Base-by-base conservation (phyloP, 2,113 vertebrate genomes). In the Chiloscyllium plagiosum region DNA sequence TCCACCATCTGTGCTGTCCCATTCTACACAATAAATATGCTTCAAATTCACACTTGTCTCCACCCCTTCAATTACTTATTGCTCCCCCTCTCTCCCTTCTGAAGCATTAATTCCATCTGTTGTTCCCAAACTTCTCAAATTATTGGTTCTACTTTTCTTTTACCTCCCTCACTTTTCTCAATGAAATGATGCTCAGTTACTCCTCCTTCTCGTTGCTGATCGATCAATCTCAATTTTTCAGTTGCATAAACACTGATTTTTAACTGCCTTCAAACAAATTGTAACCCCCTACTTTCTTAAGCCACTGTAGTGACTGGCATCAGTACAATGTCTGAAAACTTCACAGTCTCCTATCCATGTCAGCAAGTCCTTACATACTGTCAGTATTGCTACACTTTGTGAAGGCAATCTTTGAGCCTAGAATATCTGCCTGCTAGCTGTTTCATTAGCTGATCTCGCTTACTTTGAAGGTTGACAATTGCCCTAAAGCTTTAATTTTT, bases 321-420 rank as follows among this genome's bases (percentile, higher is more conserved):
- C 85, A 87, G 7, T 89, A 10, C 22, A 89, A 22, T 13, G 24
- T 89, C 26, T 89, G 50, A 29, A 47, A 1, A 52, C 13, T 90
- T 98, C 98, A 96, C 98, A 98, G 83, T 98, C 98, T 12, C 98
- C 98, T 96, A 99, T 96, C 98, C 98, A 99, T 0, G 99, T 99
- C 0, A 97, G 68, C 12, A 99, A 98, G 96, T 99, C 98, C 22
- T 98, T 97, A 97, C 96, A 33, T 99, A 98, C 97, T 98, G 98
- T 66, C 98, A 98, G 96, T 99, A 99, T 92, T 98, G 98, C 96
- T 98, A 98, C 15, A 99, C 98, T 96, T 98, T 98, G 96, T 97
- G 97, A 97, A 99, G 96, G 5, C 98, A 98, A 96, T 98, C 98
- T 97, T 98, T 98, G 50, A 99, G 97, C 61, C 96, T 97, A 10